phyloP scores from a whole-genome alignment of 2,113 vertebrate genomes.

The Mustelus asterias region DNA sequence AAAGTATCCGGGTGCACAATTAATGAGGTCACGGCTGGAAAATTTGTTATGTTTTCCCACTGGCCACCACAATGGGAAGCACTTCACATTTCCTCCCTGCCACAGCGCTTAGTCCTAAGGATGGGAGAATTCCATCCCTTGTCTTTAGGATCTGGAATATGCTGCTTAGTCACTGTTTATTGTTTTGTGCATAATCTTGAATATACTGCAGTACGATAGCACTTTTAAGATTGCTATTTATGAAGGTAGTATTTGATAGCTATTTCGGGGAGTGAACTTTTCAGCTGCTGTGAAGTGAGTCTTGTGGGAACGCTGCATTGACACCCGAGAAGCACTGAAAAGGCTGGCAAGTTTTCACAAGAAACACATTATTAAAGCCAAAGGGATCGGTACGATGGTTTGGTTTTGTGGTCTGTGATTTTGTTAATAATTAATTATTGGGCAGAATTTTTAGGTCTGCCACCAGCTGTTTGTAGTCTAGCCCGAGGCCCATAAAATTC shows the following conservation, averaged over 20 bases:
- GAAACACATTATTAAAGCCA: background rate
- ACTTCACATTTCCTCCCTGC: too few species aligned
- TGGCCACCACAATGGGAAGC: too few species aligned
- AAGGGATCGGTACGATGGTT: background rate
- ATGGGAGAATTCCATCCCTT: too few species aligned
- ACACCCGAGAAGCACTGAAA: background rate
- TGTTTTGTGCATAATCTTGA: too few species aligned
- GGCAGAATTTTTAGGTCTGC: too few species aligned
- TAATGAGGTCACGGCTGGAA: too few species aligned
- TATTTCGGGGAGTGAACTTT: background rate
- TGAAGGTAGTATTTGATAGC: background rate
- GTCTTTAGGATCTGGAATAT: too few species aligned
- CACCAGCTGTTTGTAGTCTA: background rate
- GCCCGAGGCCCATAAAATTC: background rate
- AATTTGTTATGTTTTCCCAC: too few species aligned
- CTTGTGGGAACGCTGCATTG: background rate
- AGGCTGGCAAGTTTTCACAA: background rate
- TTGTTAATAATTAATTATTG: background rate
- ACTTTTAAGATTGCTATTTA: background rate
- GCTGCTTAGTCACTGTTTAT: too few species aligned
- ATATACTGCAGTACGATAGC: too few species aligned
- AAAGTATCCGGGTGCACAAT: too few species aligned
- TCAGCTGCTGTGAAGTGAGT: background rate
- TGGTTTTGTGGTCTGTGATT: background rate
- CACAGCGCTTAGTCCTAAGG: too few species aligned